Conservation (phyloP, 2,797 vertebrate species). For the Fistularia tabacaria region DNA sequence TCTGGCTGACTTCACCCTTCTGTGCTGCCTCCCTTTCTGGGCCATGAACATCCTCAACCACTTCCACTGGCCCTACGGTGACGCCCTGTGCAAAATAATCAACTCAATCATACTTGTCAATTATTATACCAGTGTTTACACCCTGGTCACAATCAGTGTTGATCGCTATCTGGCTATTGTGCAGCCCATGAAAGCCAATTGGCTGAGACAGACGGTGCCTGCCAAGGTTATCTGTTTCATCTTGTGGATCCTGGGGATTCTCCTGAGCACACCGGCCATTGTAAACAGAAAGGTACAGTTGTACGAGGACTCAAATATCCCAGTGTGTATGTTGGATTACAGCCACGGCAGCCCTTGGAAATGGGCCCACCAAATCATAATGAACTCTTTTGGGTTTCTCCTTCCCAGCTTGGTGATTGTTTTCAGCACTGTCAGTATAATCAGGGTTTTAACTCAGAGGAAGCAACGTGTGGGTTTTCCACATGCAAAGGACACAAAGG, state of each 20-base stretch:
- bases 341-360: conserved; percentile 60
- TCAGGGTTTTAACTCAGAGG: conserved; percentile 70
- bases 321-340: conserved; percentile 66
- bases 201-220: conserved; percentile 73
- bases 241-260: conserved; percentile 78
- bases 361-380: conserved; percentile 69
- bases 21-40: conserved; percentile 87
- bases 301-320: conserved; percentile 4
- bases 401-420: conserved; percentile 78
- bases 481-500: conserved; percentile 73
- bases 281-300: conserved; percentile 71
- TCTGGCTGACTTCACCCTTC: conserved; percentile 80
- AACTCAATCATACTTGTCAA: conserved; percentile 78
- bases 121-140: conserved; percentile 84
- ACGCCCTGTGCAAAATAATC: conserved; percentile 79
- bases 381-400: conserved; percentile 80
- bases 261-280: conserved; percentile 74
- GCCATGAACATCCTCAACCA: conserved; percentile 78
- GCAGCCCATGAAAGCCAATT: conserved; percentile 82
- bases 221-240: conserved; percentile 79
- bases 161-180: conserved; percentile 91
- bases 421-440: conserved; percentile 79
- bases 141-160: conserved; percentile 85
- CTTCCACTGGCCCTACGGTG: conserved; percentile 85
- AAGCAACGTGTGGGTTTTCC: conserved; percentile 59